Evolutionary conservation across 2,888 invertebrate species (phyloP).

Genomic region (Leucoma salicis): DNA sequence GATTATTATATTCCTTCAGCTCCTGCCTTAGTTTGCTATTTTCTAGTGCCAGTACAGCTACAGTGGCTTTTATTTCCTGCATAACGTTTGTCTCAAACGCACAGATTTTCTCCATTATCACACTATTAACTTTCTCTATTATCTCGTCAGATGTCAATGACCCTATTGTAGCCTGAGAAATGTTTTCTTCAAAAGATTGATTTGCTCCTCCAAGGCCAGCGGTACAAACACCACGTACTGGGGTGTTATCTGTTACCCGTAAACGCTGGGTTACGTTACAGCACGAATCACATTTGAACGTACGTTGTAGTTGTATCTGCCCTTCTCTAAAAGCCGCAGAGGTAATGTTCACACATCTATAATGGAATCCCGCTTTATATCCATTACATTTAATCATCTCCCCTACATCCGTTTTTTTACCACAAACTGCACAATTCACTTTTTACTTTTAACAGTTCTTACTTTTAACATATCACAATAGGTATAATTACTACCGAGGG

Average conservation of each 20-base stretch:
- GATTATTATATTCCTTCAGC: not conserved
- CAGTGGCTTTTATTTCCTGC: not conserved
- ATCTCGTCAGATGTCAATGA: too few species aligned
- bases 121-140: not conserved
- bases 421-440: not conserved
- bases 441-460: not conserved
- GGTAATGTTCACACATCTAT: constrained; percentile 6
- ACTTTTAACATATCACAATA: too few species aligned
- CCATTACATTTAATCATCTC: constrained; percentile 6
- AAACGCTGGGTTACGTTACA: constrained; percentile 2
- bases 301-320: constrained; percentile 1
- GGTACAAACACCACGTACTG: not conserved
- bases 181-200: too few species aligned
- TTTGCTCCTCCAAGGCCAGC: too few species aligned
- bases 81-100: not conserved
- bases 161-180: too few species aligned
- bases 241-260: not conserved
- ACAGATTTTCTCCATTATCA: not conserved
- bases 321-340: not conserved
- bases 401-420: not conserved
- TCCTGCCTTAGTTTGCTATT: not conserved
- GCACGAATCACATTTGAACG: constrained; percentile 8
- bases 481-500: too few species aligned
- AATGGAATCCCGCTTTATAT: constrained; percentile 6
- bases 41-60: not conserved